These are phyloP conservation scores for Bubo scandiacus DNA, from an alignment of 2,113 vertebrate species.

Conservation along the genomic window DNA sequence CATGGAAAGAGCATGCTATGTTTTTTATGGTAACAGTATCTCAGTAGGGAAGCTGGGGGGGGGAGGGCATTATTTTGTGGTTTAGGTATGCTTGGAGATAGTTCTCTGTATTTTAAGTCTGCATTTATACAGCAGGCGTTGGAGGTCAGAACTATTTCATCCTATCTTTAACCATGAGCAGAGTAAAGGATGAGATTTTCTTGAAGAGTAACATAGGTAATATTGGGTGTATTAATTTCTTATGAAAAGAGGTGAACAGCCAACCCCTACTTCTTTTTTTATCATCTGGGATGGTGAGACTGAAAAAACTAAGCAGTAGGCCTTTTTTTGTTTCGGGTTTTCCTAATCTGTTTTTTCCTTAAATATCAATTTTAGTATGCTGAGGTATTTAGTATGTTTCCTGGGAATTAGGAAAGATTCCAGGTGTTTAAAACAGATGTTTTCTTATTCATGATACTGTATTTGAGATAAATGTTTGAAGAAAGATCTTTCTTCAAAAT, in stretches of 20 bases:
- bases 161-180: not conserved
- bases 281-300: not conserved
- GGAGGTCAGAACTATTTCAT: not conserved
- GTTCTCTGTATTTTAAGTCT: not conserved
- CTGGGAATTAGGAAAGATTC: not conserved
- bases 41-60: not conserved
- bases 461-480: not conserved
- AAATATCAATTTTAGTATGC: not conserved
- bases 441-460: not conserved
- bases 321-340: not conserved
- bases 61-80: not conserved
- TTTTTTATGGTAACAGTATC: not conserved
- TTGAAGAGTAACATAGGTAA: not conserved
- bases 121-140: not conserved
- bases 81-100: not conserved
- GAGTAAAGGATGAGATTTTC: not conserved
- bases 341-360: not conserved
- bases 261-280: not conserved
- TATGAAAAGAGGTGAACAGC: not conserved
- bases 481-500: not conserved
- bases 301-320: not conserved
- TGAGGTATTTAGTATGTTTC: not conserved
- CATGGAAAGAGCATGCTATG: not conserved
- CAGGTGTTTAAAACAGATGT: not conserved
- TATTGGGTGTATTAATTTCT: not conserved